Conservation (phyloP, 2,888 invertebrate genomes). For the Pediacus dermestoides region DNA sequence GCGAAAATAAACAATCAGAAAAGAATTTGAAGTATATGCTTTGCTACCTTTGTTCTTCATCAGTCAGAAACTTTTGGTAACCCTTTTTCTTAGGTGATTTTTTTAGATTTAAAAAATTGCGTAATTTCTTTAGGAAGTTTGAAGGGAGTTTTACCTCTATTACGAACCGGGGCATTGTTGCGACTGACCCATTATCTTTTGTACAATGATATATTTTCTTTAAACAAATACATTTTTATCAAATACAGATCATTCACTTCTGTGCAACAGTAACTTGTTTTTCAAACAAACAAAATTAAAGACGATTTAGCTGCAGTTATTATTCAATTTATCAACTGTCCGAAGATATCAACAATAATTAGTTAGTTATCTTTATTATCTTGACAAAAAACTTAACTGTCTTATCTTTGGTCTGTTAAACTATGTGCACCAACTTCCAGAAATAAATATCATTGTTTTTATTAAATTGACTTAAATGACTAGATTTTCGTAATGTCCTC, state of each 20-base stretch:
- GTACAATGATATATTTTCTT: slow-evolving; percentile 13
- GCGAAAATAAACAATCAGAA: slow-evolving; percentile 21
- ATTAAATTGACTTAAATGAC: too few species aligned
- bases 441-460: too few species aligned
- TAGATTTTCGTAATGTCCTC: too few species aligned
- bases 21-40: slow-evolving; percentile 5
- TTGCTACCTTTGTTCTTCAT: slow-evolving; percentile 66
- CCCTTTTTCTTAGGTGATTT: slow-evolving; percentile 55
- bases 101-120: slow-evolving; percentile 44
- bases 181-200: slow-evolving; percentile 20
- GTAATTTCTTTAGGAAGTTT: slow-evolving; percentile 33
- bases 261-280: not conserved
- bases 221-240: too few species aligned
- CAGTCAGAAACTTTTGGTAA: slow-evolving; percentile 63
- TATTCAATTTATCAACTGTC: too few species aligned
- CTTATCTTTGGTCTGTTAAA: too few species aligned
- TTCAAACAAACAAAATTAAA: too few species aligned
- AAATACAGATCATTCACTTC: slow-evolving; percentile 1
- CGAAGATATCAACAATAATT: too few species aligned
- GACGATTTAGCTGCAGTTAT: too few species aligned
- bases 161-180: slow-evolving; percentile 32
- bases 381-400: too few species aligned
- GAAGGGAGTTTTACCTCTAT: slow-evolving; percentile 25
- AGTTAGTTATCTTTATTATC: too few species aligned
- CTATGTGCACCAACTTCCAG: too few species aligned